Percentiles rank a stretch among this genome's conserved stretches.
Evolutionary conservation across 2,113 vertebrate genomes (phyloP).

Genomic region (Lampris incognitus): DNA sequence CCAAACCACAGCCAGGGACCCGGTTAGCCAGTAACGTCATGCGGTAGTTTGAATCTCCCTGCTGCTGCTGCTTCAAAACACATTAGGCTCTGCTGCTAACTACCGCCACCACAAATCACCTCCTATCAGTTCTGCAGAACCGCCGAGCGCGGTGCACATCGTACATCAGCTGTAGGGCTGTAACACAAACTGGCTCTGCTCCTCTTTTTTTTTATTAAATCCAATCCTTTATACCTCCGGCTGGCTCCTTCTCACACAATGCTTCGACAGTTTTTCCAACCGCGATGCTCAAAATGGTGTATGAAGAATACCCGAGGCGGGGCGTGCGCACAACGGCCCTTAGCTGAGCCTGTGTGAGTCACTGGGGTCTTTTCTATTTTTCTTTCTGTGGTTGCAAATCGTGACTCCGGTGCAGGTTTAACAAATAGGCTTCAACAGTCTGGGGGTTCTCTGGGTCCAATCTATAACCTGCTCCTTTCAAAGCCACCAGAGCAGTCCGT

Average conservation of each 20-base stretch:
- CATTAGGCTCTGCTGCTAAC: slow-evolving; percentile 63
- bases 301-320: slow-evolving; percentile 48
- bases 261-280: slow-evolving; percentile 61
- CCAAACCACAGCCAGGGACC: slow-evolving; percentile 44
- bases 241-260: slow-evolving; percentile 55
- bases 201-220: slow-evolving; percentile 71
- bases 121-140: slow-evolving; percentile 61
- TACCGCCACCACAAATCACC: slow-evolving; percentile 68
- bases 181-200: slow-evolving; percentile 59
- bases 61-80: slow-evolving; percentile 55
- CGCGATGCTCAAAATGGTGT: slow-evolving; percentile 44
- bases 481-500: slow-evolving; percentile 1
- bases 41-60: slow-evolving; percentile 45
- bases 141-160: slow-evolving; percentile 38
- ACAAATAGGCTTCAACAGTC: slow-evolving; percentile 41
- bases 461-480: slow-evolving; percentile 30
- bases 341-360: slow-evolving; percentile 1
- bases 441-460: slow-evolving; percentile 20
- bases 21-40: slow-evolving; percentile 47
- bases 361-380: slow-evolving; percentile 8
- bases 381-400: slow-evolving; percentile 16
- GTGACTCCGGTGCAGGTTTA: slow-evolving; percentile 24
- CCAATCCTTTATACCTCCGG: slow-evolving; percentile 57
- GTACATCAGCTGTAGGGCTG: slow-evolving; percentile 61
- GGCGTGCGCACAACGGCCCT: slow-evolving; percentile 12